These are phyloP conservation scores for Chlorodrepanis virens DNA, from an alignment of 2,113 vertebrate species.

Conservation along the genomic window DNA sequence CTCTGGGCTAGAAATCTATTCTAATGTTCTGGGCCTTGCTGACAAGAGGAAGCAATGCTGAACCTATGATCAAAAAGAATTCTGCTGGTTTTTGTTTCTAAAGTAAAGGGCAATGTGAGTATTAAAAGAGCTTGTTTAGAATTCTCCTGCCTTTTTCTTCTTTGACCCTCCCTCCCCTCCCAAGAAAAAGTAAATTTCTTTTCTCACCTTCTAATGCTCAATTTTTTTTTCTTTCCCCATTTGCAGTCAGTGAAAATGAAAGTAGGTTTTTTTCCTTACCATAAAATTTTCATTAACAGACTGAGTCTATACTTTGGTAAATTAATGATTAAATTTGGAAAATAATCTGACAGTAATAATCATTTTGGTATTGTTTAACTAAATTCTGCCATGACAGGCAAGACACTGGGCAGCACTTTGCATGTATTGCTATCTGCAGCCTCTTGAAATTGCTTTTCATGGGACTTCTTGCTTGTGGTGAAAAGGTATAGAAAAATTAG, in stretches of 20 bases:
- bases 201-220: not conserved
- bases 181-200: not conserved
- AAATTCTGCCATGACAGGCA: not conserved
- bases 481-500: not conserved
- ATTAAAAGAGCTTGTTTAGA: not conserved
- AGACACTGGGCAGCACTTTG: not conserved
- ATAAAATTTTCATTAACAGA: not conserved
- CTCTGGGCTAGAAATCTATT: not conserved
- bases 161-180: rapidly evolving
- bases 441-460: not conserved
- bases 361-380: not conserved
- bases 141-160: not conserved
- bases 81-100: not conserved
- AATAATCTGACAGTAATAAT: not conserved
- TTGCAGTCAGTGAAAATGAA: not conserved
- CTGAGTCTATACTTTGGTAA: not conserved
- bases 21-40: not conserved
- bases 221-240: not conserved
- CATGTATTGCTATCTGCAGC: not conserved
- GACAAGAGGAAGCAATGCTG: not conserved
- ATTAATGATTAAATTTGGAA: not conserved
- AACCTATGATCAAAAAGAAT: not conserved
- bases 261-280: not conserved
- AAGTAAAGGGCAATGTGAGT: not conserved
- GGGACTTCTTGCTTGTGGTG: not conserved